Base-by-base conservation (phyloP, 2,888 invertebrate species). In the Ethmia dodecea region DNA sequence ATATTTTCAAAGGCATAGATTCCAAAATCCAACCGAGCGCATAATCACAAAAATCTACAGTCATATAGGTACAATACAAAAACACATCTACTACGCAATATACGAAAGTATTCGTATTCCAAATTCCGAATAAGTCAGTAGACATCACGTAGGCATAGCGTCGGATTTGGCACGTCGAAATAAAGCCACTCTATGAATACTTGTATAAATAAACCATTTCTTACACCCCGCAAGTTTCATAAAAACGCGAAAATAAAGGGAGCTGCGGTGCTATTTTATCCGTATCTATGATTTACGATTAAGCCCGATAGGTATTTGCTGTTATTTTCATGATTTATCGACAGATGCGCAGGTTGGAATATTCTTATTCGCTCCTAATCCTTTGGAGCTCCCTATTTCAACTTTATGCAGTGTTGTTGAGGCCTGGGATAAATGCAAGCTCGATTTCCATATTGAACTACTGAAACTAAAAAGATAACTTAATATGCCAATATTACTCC, bases 191-290 rank as follows among this genome's bases (percentile, higher is more conserved):
- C 61, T 55, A 71, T 71, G 72, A 75, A 78, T 76, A 70, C 65
- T 70, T 74, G 74, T 74, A 79, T 81, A 80, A 80, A 79, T 75
- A 80, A 73, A 61, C 72, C 73, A 78, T 80, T 67, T 47, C 61
- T 72, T 70, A 72, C 62, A 63, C 61, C 61, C 59, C 59, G 12
- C 26, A 62, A 63, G 59, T 63, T 71, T 66, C 58, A 60, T 73
- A 73, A 77, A 79, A 80, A 72, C 55, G 65, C 52, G 63, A 64
- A 74, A 74, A 77, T 73, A 77, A 65, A 65, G 60, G 52, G 59
- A 65, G 68, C 59, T 55, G 55, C 51, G 49, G 62, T 51, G 54
- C 57, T 59, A 57, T 69, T 70, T 68, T 68, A 76, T 70, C 61
- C 64, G 52, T 52, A 56, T 60, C 63, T 60, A 58, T 75, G 74